Conservation (phyloP, 1,140 invertebrate species). For the Drosophila aff. region DNA sequence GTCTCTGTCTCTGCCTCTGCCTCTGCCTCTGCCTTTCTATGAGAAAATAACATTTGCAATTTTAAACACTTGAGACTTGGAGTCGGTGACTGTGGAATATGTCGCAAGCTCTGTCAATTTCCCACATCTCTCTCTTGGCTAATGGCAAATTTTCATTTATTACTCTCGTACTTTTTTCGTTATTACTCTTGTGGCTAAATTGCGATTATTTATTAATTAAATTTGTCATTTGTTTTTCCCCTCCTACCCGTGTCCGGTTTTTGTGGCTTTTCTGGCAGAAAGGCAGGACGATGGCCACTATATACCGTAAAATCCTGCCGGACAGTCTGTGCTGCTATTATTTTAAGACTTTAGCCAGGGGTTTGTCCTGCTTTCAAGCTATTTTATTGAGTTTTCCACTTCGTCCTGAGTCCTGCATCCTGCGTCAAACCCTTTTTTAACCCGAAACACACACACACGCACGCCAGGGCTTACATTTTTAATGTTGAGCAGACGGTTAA, state of each 20-base stretch:
- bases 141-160: constrained; percentile 75
- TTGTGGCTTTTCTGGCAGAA: constrained; percentile 13
- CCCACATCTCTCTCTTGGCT: constrained; percentile 21
- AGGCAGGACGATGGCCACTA: constrained; percentile 1
- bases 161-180: constrained; percentile 34
- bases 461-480: constrained; percentile 49
- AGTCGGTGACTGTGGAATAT: constrained; percentile 18
- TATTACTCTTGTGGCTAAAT: constrained; percentile 77
- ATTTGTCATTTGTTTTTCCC: constrained; percentile 59
- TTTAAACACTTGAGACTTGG: constrained; percentile 79
- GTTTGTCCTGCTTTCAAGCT: constrained; percentile 41
- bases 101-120: constrained; percentile 42
- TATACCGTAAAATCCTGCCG: constrained; percentile 12
- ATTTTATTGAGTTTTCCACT: constrained; percentile 59
- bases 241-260: constrained; percentile 4
- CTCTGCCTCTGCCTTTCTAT: constrained; percentile 30
- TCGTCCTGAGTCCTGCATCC: neutral
- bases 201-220: constrained; percentile 84
- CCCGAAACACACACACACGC: constrained; percentile 15
- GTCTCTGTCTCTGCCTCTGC: no score
- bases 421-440: constrained; percentile 25
- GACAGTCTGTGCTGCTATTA: constrained; percentile 50
- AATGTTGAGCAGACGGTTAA: constrained; percentile 49
- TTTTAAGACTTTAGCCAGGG: constrained; percentile 51
- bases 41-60: constrained; percentile 83